A percentile compares a stretch with the other conserved stretches of the same genome.
phyloP scores from a whole-genome alignment of 1,140 invertebrate species.

The Stegodyphus dumicola region DNA sequence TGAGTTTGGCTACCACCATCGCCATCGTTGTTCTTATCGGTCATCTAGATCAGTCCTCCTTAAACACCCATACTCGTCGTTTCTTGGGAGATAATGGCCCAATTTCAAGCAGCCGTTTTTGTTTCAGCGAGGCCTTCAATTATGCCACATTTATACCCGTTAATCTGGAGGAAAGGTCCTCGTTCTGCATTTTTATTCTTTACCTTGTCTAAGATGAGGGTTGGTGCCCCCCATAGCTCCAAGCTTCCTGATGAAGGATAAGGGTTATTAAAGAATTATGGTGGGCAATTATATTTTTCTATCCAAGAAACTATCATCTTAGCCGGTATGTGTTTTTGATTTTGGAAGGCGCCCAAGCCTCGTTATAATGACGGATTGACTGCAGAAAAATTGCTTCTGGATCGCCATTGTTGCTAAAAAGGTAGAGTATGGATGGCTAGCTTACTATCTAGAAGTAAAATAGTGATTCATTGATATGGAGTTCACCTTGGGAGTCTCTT shows the following conservation, averaged over 20 bases:
- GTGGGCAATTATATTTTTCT: conserved; percentile 24
- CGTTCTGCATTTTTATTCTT: background rate
- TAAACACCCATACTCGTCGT: conserved; percentile 29
- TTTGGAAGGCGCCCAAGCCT: background rate
- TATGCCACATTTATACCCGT: conserved; percentile 21
- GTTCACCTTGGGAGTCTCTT: too few relatives aligned
- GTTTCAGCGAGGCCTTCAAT: conserved; percentile 9
- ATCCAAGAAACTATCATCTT: background rate
- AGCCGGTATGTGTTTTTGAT: background rate
- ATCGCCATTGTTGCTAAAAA: too few relatives aligned
- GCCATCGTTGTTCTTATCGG: conserved; percentile 21
- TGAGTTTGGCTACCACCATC: conserved; percentile 21
- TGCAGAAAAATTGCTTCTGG: background rate
- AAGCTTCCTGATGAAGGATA: conserved; percentile 33
- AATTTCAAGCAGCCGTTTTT: conserved; percentile 13
- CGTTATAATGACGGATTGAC: conserved; percentile 8
- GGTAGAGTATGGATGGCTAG: too few relatives aligned
- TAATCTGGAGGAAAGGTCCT: background rate
- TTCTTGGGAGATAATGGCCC: conserved; percentile 23
- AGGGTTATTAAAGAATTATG: conserved; percentile 36
- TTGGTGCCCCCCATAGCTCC: background rate
- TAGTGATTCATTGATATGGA: too few relatives aligned
- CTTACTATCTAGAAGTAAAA: too few relatives aligned
- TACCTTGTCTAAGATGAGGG: background rate
- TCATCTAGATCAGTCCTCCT: conserved; percentile 16